Conservation (phyloP, 2,888 invertebrate genomes). For the Mimachlamys varia region DNA sequence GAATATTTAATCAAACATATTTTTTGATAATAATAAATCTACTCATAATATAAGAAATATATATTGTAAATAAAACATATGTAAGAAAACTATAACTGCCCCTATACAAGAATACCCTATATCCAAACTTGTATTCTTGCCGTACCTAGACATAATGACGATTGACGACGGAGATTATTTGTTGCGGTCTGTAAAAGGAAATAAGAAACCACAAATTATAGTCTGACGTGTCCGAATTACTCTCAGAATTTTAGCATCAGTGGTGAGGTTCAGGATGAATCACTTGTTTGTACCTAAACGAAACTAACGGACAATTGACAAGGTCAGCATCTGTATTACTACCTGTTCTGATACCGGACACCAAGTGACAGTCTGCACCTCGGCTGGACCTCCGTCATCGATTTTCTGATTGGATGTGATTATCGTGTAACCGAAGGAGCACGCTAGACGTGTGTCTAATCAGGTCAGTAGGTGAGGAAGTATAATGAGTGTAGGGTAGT, state of each 20-base stretch:
- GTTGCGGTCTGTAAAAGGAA: neutral
- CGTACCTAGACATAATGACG: neutral
- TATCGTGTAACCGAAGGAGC: conserved; percentile 7
- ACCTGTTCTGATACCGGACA: neutral
- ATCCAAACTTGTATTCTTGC: no score
- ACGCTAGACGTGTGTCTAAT: neutral
- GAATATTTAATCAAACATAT: no score
- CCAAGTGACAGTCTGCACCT: conserved; percentile 2
- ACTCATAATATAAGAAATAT: no score
- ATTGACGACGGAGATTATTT: neutral
- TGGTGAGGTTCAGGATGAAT: neutral
- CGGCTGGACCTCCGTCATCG: neutral
- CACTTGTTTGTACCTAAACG: neutral
- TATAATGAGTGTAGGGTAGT: neutral
- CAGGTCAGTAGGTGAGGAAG: conserved; percentile 28
- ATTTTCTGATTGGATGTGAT: conserved; percentile 27
- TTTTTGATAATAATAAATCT: no score
- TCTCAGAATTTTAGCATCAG: neutral
- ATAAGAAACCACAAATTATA: neutral
- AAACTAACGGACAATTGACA: neutral
- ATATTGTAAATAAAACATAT: no score
- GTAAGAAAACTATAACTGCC: no score
- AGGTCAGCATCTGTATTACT: neutral
- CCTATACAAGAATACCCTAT: no score
- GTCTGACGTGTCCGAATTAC: neutral